phyloP scores from a whole-genome alignment of 2,888 invertebrate species.

The Allacma fusca region DNA sequence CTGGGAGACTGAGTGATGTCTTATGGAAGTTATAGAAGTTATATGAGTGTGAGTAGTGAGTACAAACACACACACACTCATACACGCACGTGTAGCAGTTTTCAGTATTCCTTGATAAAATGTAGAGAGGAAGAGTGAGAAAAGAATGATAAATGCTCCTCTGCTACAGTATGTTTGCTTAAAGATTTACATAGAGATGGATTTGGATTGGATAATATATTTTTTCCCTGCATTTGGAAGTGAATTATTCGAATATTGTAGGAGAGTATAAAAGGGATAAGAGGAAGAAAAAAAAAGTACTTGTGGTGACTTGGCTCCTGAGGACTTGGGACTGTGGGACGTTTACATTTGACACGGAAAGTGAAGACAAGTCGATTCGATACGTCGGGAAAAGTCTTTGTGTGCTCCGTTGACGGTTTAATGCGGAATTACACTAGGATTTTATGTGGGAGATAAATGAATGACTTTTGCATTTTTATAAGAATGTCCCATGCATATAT shows the following conservation, averaged over 20 bases:
- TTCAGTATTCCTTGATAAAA: no score
- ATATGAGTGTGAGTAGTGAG: no score
- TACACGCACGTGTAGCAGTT: no score
- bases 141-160: not conserved
- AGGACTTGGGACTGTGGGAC: no score
- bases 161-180: not conserved
- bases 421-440: slow-evolving; percentile 19
- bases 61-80: no score
- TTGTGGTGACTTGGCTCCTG: not conserved
- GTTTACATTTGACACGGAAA: not conserved
- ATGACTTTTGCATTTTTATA: slow-evolving; percentile 22
- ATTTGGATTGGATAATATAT: not conserved
- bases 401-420: slow-evolving; percentile 22
- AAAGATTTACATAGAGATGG: not conserved
- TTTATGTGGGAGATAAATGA: not conserved
- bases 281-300: not conserved
- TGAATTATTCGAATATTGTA: not conserved
- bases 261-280: not conserved
- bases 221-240: not conserved
- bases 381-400: not conserved
- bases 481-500: slow-evolving; percentile 1
- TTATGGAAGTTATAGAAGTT: no score
- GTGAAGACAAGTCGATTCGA: slow-evolving; percentile 32
- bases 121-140: no score
- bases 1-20: no score